These are phyloP conservation scores for Chloroclysta siterata DNA, from an alignment of 2,888 invertebrate species.

Conservation along the genomic window DNA sequence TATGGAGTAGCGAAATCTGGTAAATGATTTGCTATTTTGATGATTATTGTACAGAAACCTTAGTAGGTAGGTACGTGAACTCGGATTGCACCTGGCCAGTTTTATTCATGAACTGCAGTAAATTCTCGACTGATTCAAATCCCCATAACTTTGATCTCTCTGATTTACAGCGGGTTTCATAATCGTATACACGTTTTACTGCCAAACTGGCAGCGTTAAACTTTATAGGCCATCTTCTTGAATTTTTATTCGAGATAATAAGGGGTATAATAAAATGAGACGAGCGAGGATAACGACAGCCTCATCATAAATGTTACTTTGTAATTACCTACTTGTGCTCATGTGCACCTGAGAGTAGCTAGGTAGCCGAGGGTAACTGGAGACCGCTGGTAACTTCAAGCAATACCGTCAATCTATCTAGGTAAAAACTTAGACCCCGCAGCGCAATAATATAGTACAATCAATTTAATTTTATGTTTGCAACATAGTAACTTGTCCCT, in stretches of 20 bases:
- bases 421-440: too few relatives aligned
- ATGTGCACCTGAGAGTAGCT: conserved; percentile 34
- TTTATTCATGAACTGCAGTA: conserved; percentile 19
- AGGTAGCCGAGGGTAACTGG: background rate
- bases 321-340: conserved; percentile 38
- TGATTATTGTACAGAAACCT: background rate
- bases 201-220: conserved; percentile 60
- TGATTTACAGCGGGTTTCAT: conserved; percentile 52
- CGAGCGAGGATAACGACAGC: conserved; percentile 50
- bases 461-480: too few relatives aligned
- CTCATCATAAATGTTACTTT: conserved; percentile 47
- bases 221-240: conserved; percentile 71
- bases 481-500: too few relatives aligned
- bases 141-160: conserved; percentile 48
- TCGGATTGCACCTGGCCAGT: background rate
- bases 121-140: conserved; percentile 30
- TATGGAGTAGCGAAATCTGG: too few relatives aligned
- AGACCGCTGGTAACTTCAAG: background rate
- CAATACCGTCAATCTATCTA: conserved; percentile 11
- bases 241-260: conserved; percentile 80
- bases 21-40: background rate
- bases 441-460: too few relatives aligned
- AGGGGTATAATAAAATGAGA: conserved; percentile 74
- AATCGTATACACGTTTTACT: conserved; percentile 58
- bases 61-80: background rate